A percentile compares a stretch with the other conserved stretches of the same genome.
Conservation (phyloP, 2,113 vertebrate species). For the Ptychochromis oligacanthus region DNA sequence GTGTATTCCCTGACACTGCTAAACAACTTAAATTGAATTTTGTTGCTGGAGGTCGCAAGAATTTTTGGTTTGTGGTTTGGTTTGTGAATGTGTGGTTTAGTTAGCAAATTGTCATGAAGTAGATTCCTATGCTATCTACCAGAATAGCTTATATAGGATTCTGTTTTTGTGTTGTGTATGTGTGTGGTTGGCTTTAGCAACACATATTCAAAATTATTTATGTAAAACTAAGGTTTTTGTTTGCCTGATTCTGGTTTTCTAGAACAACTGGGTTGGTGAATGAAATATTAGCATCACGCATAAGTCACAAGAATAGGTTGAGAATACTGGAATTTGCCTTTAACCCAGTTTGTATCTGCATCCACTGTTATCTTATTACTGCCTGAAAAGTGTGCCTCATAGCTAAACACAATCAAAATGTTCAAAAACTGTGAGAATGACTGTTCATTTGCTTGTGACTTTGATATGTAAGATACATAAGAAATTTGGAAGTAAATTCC, state of each 20-base stretch:
- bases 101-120: neutral
- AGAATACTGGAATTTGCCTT: neutral
- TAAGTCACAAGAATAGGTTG: neutral
- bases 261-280: neutral
- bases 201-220: neutral
- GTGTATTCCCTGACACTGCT: neutral
- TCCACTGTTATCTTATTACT: neutral
- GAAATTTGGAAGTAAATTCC: neutral
- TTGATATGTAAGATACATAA: neutral
- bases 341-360: neutral
- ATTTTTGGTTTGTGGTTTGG: too few relatives aligned
- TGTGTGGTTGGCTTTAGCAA: too few relatives aligned
- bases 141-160: neutral
- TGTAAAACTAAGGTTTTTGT: neutral
- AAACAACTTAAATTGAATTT: neutral
- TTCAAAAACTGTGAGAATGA: neutral
- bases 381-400: neutral
- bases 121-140: neutral
- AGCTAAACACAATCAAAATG: neutral
- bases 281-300: neutral
- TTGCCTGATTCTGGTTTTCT: neutral
- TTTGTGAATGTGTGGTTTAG: too few relatives aligned
- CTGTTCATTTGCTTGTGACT: accelerated
- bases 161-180: neutral
- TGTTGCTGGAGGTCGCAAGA: neutral